phyloP scores from a whole-genome alignment of 2,797 vertebrate species.

The Schizopygopsis malacanthus region DNA sequence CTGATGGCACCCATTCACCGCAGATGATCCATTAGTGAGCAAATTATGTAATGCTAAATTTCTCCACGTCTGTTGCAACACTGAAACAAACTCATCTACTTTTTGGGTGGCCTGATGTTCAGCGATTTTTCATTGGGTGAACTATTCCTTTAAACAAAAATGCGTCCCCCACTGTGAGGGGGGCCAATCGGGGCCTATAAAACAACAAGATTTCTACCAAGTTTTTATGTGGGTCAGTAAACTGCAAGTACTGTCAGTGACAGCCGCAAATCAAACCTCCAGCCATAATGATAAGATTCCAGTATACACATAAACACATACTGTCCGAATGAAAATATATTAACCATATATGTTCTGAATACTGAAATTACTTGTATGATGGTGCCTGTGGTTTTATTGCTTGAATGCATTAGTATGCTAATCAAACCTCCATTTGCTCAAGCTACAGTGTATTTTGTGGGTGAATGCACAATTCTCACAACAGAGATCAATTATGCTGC shows the following conservation, averaged over 20 bases:
- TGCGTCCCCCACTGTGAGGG: neutral
- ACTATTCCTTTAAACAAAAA: neutral
- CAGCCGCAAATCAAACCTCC: constrained; percentile 39
- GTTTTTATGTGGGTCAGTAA: constrained; percentile 21
- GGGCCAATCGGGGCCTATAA: neutral
- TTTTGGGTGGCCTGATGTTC: neutral
- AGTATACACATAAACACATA: constrained; percentile 19
- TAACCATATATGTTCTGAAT: constrained; percentile 9
- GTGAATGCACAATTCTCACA: constrained; percentile 7
- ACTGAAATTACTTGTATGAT: neutral
- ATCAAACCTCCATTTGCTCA: constrained; percentile 37
- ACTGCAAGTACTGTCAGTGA: constrained; percentile 23
- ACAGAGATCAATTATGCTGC: constrained; percentile 20
- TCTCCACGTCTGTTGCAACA: neutral
- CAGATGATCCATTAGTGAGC: neutral
- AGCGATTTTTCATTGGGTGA: too few relatives aligned
- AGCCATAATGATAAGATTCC: constrained; percentile 34
- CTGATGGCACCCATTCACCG: neutral
- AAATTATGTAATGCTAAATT: neutral
- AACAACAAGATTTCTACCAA: neutral
- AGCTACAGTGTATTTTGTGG: constrained; percentile 1
- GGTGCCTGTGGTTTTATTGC: constrained; percentile 39
- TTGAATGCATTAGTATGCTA: constrained; percentile 40
- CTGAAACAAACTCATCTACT: neutral
- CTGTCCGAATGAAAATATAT: constrained; percentile 8